Evolutionary conservation across 2,888 invertebrate species (phyloP), one percentile per base, ranked within the genome.

Genomic region (Zaprionus lineosus): DNA sequence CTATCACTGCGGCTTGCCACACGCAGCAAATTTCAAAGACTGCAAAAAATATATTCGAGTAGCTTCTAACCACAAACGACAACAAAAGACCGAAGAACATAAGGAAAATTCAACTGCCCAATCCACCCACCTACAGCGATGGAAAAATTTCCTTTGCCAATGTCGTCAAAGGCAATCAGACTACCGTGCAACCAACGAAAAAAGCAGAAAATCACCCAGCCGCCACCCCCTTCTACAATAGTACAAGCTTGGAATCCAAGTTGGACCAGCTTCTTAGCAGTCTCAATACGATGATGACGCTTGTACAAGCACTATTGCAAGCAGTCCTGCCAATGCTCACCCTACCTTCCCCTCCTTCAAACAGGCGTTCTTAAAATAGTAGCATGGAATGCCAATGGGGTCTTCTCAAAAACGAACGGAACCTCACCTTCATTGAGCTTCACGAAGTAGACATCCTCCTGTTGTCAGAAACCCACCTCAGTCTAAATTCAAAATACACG

Each of bases 61-160:
- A 18, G 36, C 36, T 15, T 36, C 18, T 36, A 33, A 33, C 33
- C 33, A 14, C 33, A 33, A 33, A 33, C 33, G 14, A 11, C 33
- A 33, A 33, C 33, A 14, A 14, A 33, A 33, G 14, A 14, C n/a
- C n/a, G n/a, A n/a, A n/a, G n/a, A n/a, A n/a, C n/a, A n/a, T n/a
- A n/a, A n/a, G n/a, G n/a, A n/a, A n/a, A n/a, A n/a, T n/a, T 33
- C 33, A 33, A 28, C 28, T 28, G 28, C 28, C n/a, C n/a, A n/a
- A n/a, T n/a, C n/a, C n/a, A n/a, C n/a, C n/a, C n/a, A n/a, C n/a
- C n/a, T n/a, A n/a, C n/a, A n/a, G n/a, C n/a, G n/a, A n/a, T n/a
- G n/a, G n/a, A n/a, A n/a, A n/a, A n/a, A n/a, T n/a, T 28, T 28
- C 28, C n/a, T 28, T 28, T 28, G 28, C 28, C 2, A 28, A 28